These are phyloP conservation scores for Anguilla obscura DNA, from an alignment of 2,797 vertebrate species.

Conservation along the genomic window DNA sequence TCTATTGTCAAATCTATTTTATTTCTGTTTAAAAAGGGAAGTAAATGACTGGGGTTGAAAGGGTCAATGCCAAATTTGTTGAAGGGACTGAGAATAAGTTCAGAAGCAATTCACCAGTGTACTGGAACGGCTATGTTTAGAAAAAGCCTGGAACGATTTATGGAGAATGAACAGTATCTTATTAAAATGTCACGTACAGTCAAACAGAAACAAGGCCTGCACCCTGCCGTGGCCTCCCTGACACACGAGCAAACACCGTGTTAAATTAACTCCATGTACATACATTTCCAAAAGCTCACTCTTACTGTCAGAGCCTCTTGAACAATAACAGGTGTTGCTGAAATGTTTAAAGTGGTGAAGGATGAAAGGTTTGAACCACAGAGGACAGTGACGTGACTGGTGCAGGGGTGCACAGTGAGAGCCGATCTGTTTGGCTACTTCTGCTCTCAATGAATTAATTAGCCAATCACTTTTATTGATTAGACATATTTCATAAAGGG, in stretches of 20 bases:
- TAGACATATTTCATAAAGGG: no score
- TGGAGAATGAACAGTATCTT: conserved; percentile 27
- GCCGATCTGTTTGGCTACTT: no score
- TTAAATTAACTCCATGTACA: not conserved
- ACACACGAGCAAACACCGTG: not conserved
- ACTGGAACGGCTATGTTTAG: not conserved
- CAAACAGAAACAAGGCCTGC: conserved; percentile 18
- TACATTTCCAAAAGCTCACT: conserved; percentile 8
- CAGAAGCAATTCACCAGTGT: conserved; percentile 13
- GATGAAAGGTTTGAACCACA: not conserved
- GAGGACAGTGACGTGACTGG: not conserved
- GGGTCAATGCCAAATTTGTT: not conserved
- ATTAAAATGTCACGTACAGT: conserved; percentile 27
- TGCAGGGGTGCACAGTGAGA: no score
- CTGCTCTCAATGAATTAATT: no score
- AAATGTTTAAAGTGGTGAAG: not conserved
- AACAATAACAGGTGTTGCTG: not conserved
- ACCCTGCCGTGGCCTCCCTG: not conserved
- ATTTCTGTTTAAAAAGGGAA: not conserved
- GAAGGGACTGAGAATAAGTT: conserved; percentile 11
- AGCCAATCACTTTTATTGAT: no score
- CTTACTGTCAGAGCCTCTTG: not conserved
- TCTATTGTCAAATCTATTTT: conserved; percentile 33
- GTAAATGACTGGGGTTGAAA: not conserved
- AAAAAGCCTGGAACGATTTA: not conserved